Evolutionary conservation across 1,140 invertebrate species (phyloP).

Genomic region (Lepidurus packardi): DNA sequence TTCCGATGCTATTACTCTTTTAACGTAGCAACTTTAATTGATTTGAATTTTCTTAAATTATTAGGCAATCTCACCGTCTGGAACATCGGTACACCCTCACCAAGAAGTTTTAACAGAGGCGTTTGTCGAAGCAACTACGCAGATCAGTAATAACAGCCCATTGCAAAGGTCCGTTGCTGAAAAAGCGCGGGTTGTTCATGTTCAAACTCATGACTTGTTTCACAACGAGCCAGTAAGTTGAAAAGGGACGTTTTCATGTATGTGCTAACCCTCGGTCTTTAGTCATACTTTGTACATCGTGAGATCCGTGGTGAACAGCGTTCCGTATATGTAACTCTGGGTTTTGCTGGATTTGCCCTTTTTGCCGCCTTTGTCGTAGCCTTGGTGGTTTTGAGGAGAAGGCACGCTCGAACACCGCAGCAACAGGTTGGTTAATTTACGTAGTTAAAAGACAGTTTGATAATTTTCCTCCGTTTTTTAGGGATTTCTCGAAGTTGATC

Average conservation of each 20-base stretch:
- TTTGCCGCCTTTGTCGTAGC: slow-evolving; percentile 84
- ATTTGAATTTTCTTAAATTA: too few species aligned
- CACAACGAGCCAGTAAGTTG: slow-evolving; percentile 74
- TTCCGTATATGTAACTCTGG: slow-evolving; percentile 68
- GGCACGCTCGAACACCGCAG: slow-evolving; percentile 71
- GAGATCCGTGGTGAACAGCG: slow-evolving; percentile 60
- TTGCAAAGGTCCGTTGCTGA: neutral
- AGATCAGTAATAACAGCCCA: neutral
- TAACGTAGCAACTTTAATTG: too few species aligned
- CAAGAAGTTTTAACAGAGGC: neutral
- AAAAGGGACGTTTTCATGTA: slow-evolving; percentile 10
- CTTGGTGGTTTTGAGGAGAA: slow-evolving; percentile 77
- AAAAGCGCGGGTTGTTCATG: slow-evolving; percentile 61
- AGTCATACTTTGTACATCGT: slow-evolving; percentile 73
- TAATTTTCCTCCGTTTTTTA: slow-evolving; percentile 40
- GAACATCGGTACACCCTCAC: neutral
- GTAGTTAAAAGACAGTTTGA: slow-evolving; percentile 10
- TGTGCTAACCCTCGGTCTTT: slow-evolving; percentile 39
- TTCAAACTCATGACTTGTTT: slow-evolving; percentile 74
- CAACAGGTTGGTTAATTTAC: slow-evolving; percentile 56
- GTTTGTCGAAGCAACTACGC: neutral
- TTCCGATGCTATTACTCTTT: too few species aligned
- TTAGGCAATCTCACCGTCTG: neutral
- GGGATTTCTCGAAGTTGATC: slow-evolving; percentile 89
- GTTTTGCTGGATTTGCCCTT: slow-evolving; percentile 79